Evolutionary conservation across 2,113 vertebrate genomes (phyloP), one percentile per base, ranked within the genome.

Genomic region (Zosterops lateralis): DNA sequence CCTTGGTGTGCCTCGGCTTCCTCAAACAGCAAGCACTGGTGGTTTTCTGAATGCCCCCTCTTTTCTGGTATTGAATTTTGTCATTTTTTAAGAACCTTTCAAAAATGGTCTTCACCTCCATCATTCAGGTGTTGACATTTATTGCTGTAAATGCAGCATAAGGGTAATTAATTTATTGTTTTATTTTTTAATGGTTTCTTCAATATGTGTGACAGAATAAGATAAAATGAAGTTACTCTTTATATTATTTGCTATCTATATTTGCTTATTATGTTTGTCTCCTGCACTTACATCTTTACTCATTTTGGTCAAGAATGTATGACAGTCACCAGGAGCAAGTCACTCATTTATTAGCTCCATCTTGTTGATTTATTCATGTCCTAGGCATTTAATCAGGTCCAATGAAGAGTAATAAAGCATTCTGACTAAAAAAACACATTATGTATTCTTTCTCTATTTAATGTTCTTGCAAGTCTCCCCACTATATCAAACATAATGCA

Each of bases 401-500:
- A 65, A 25, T 18, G 48, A 71, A 81, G 40, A 67, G 7, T 78
- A 76, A 77, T 57, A 64, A 88, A 70, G 7, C 13, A 31, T 38
- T 77, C 32, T n/a, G 72, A 75, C 18, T 42, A 62, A 72, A 44
- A 44, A 42, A 3, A 13, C 9, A 67, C 3, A 0, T 42, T 40
- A n/a, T 8, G 1, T 12, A 19, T 61, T 53, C 82, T 58, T 77
- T 24, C 9, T 17, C 18, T 45, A 8, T 56, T 60, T 47, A 38
- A 36, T 31, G 36, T 48, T 67, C 31, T 53, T 76, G 21, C 17
- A 53, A n/a, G 51, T 58, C 40, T 82, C 45, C 14, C 8, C 13
- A 12, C 11, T 64, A 36, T 26, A 6, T 60, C 14, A 10, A 9
- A 16, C 0, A 0, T 56, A 73, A 54, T 24, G 17, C 16, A 44